Conservation (phyloP, 1,140 invertebrate genomes). For the Drosophila repletoides region DNA sequence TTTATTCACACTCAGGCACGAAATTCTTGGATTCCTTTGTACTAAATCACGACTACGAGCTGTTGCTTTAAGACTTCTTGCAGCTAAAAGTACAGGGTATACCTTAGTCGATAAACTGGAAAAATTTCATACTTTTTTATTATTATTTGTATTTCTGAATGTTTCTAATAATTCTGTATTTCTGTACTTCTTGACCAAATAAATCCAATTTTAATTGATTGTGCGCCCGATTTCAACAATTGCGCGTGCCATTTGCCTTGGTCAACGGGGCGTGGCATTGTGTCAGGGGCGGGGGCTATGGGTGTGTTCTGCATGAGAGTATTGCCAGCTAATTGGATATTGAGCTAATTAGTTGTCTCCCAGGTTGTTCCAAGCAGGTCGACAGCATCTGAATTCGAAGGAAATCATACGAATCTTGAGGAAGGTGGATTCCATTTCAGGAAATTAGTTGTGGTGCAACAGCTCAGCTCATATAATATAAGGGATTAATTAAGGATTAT, state of each 20-base stretch:
- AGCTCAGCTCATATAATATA: too few species aligned
- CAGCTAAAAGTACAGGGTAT: slow-evolving; percentile 10
- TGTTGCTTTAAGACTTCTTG: too few species aligned
- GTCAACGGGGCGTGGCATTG: slow-evolving; percentile 60
- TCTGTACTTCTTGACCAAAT: slow-evolving; percentile 16
- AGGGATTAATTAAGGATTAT: too few species aligned
- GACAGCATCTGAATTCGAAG: background rate
- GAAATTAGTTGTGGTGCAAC: too few species aligned
- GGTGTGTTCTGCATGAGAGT: background rate
- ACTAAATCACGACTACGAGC: too few species aligned
- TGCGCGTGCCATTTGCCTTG: slow-evolving; percentile 62
- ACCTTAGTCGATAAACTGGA: background rate
- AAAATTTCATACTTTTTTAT: slow-evolving; percentile 2
- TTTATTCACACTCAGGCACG: too few species aligned
- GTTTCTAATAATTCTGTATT: slow-evolving; percentile 43
- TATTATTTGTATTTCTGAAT: background rate
- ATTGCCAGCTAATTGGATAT: slow-evolving; percentile 53
- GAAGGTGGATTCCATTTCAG: too few species aligned
- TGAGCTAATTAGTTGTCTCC: slow-evolving; percentile 38
- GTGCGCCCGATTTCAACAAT: slow-evolving; percentile 60
- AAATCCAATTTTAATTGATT: slow-evolving; percentile 69
- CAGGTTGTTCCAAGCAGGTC: background rate
- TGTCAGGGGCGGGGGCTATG: background rate
- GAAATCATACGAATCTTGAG: background rate
- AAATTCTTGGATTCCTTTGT: too few species aligned